Conservation (phyloP, 2,888 invertebrate species). For the Strigamia crassipes region DNA sequence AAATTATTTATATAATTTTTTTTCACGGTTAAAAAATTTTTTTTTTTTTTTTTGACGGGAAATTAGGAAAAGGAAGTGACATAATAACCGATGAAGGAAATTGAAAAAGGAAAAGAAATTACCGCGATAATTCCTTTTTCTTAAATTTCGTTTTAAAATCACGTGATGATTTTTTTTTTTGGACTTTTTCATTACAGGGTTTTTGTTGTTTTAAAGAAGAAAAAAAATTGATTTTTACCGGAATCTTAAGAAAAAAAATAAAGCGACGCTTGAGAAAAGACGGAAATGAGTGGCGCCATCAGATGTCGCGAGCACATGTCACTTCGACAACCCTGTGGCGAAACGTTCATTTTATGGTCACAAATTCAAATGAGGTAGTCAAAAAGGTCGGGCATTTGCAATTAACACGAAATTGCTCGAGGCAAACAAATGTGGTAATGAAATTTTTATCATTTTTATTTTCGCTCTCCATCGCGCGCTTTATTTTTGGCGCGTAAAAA, state of each 20-base stretch:
- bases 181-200: neutral
- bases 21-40: no score
- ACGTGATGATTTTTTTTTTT: no score
- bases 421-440: neutral
- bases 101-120: no score
- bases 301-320: constrained; percentile 2
- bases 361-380: constrained; percentile 3
- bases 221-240: neutral
- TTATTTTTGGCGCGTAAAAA: no score
- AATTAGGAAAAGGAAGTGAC: no score
- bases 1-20: no score
- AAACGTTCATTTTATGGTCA: neutral
- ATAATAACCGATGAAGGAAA: no score
- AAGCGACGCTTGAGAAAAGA: neutral
- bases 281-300: constrained; percentile 10
- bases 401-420: neutral
- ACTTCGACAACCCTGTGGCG: neutral
- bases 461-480: neutral
- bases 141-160: no score
- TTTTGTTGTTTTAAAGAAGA: no score
- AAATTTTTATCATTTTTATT: neutral
- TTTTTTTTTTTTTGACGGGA: no score
- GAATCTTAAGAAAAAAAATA: neutral
- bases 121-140: no score
- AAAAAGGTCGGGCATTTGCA: neutral